Evolutionary conservation across 2,113 vertebrate species (phyloP).

Genomic region (Amazona guildingii): DNA sequence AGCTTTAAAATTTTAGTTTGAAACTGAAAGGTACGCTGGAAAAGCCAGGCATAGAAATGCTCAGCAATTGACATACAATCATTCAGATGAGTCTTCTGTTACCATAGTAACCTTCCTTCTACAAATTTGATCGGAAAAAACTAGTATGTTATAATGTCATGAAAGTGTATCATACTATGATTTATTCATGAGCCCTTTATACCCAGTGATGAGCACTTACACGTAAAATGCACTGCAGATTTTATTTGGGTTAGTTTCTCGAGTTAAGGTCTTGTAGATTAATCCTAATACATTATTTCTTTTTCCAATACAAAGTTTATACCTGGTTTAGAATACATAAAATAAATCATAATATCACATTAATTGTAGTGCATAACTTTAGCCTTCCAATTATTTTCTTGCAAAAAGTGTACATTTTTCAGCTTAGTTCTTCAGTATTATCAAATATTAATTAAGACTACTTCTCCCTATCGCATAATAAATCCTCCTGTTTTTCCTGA

Average conservation of each 20-base stretch:
- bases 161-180: background rate
- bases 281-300: background rate
- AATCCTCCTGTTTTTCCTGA: background rate
- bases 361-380: background rate
- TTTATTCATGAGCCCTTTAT: background rate
- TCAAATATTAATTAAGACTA: background rate
- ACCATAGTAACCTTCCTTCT: slow-evolving; percentile 43
- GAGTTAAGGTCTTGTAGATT: background rate
- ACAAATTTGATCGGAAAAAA: background rate
- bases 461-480: background rate
- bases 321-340: background rate
- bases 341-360: background rate
- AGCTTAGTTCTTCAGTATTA: background rate
- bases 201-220: background rate
- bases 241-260: background rate
- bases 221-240: background rate
- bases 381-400: background rate
- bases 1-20: background rate
- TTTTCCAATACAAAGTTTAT: background rate
- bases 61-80: background rate
- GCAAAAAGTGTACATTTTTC: background rate
- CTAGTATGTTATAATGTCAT: background rate
- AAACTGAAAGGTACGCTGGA: background rate
- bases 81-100: slow-evolving; percentile 12
- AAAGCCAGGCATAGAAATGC: background rate